Evolutionary conservation across 2,888 invertebrate genomes (phyloP).

Genomic region (Tridacna crocea): DNA sequence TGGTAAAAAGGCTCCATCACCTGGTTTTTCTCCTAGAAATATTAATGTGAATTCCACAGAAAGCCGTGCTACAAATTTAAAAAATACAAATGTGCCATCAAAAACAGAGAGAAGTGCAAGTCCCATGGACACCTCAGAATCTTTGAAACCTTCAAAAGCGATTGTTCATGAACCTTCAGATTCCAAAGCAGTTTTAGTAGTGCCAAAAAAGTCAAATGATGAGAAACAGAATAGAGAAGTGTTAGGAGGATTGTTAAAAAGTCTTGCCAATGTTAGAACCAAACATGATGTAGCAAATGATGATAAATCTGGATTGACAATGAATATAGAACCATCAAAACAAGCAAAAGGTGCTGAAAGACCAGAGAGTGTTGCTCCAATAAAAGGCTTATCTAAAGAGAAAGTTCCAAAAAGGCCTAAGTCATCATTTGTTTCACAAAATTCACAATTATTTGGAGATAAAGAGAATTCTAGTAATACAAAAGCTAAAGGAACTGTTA

Average conservation of each 20-base stretch:
- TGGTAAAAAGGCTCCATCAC: constrained; percentile 9
- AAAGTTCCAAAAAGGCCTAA: constrained; percentile 50
- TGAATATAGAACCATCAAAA: constrained; percentile 16
- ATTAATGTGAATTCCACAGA: neutral
- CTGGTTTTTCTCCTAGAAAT: constrained; percentile 8
- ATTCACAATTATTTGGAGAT: constrained; percentile 36
- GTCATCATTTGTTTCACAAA: constrained; percentile 57
- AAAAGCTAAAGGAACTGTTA: constrained; percentile 33
- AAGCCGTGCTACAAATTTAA: constrained; percentile 2
- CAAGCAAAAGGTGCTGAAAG: constrained; percentile 2
- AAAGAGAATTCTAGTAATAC: constrained; percentile 38
- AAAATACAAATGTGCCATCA: constrained; percentile 12
- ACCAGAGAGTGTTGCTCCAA: neutral
- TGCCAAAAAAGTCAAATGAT: constrained; percentile 51
- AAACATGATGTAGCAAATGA: constrained; percentile 48
- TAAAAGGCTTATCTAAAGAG: neutral
- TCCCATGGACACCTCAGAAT: constrained; percentile 58
- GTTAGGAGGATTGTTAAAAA: constrained; percentile 71
- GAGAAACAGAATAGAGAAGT: constrained; percentile 62
- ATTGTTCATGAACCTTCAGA: constrained; percentile 44
- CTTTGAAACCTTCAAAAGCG: constrained; percentile 45
- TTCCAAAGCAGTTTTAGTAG: constrained; percentile 59
- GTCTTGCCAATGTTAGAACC: constrained; percentile 69
- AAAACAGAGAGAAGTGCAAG: constrained; percentile 36
- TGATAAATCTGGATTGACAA: neutral